Evolutionary conservation across 2,797 vertebrate species (phyloP), one percentile per base, ranked within the genome.

Genomic region (Clamator glandarius): DNA sequence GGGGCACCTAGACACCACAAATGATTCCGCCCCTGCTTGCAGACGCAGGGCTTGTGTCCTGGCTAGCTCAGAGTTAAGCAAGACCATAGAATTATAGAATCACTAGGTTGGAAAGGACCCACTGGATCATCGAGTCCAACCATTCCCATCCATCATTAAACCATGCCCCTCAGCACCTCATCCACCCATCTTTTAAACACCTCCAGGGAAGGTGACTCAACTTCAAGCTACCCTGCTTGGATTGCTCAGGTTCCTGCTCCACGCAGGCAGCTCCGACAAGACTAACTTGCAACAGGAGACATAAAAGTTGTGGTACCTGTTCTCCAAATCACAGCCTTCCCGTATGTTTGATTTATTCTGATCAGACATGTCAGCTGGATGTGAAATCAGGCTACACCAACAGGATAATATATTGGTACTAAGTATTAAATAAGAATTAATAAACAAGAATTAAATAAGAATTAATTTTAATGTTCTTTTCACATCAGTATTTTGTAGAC

Each of bases 251-350:
- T 24, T 55, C 21, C 50, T 1, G 1, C 42, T 29, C 61, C 20
- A 2, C 2, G 67, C 6, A 0, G 25, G 62, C 31, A 50, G 48
- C 17, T 26, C 15, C 1, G 1, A 25, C 6, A n/a, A 57, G 15
- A 51, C 39, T 26, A 20, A 64, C 44, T 64, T 20, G 3, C 46
- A 15, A 24, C 26, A 48, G 51, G 19, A 39, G 41, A 19, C 3
- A 14, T 3, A 24, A 7, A 9, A 44, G 55, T 42, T 35, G 14
- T 15, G 25, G 42, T 28, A 35, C 36, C 55, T 8, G 26, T 25
- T 26, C 41, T 88, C 33, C 44, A 62, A 57, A 51, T 20, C 67
- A 66, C 58, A 51, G 54, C 36, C n/a, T 68, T 68, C 61, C 35
- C 62, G 33, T 33, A 24, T 11, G n/a, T 18, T 28, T 44, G 36